Base-by-base conservation (phyloP, 2,888 invertebrate genomes). In the Agonopterix alstromeriana region DNA sequence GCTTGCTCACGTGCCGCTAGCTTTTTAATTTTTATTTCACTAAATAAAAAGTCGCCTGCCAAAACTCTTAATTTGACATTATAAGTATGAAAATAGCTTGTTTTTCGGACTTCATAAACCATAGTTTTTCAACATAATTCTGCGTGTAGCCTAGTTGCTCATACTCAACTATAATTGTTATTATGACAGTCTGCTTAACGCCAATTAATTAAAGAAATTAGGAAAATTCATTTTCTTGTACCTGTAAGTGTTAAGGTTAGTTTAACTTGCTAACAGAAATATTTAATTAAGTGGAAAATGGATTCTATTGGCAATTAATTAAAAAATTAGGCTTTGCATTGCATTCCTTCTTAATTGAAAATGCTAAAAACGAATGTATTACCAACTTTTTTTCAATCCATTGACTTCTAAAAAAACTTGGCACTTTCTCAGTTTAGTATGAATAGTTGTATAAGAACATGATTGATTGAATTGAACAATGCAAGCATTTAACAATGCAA, bases 101-200 rank as follows among this genome's bases (percentile, higher is more conserved):
- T 27, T 5, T 27, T 27, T 7, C 5, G 27, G 27, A 5, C 27
- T 27, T 27, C 3, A 3, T 27, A 27, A 27, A 27, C 27, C 7
- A 27, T 27, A 3, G n/a, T 10, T 70, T 77, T 75, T 73, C 73
- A 59, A 67, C 70, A 74, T 55, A 60, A 52, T 53, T 66, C 56
- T 56, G 55, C 54, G 54, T 66, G 50, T 40, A 42, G 42, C 42
- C 10, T 12, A 12, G 14, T 42, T 42, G 12, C 14, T 42, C 43
- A n/a, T 27, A 27, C 43, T n/a, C 7, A 27, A 10, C 35, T 42
- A 43, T 27, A 11, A 43, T 45, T 45, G 10, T 27, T 8, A 41
- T 41, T 41, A 10, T 14, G 27, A 46, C 41, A 35, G 38, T n/a
- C 45, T 36, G 36, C 14, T 46, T 42, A 42, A 42, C 47, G 11